A percentile compares a stretch with the other conserved stretches of the same genome.
These are phyloP conservation scores for Periophthalmodon schlosseri DNA, from an alignment of 2,113 vertebrate species.

Conservation along the genomic window DNA sequence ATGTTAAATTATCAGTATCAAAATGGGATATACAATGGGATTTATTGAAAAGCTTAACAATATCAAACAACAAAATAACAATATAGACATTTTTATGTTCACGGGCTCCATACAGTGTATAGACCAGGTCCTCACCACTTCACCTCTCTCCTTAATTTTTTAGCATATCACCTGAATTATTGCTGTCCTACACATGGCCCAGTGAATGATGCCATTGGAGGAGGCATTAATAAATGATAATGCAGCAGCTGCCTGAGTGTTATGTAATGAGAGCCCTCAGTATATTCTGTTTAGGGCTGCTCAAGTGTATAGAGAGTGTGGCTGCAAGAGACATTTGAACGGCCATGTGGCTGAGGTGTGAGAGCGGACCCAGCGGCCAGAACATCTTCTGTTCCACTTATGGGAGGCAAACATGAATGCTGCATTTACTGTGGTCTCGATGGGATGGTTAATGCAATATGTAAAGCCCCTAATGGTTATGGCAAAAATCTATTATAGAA, in stretches of 20 bases:
- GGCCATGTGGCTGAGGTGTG: slow-evolving; percentile 27
- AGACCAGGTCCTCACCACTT: not conserved
- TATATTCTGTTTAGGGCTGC: slow-evolving; percentile 5
- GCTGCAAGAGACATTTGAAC: slow-evolving; percentile 6
- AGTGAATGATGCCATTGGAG: slow-evolving; percentile 51
- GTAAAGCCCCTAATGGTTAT: not conserved
- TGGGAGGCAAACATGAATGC: slow-evolving; percentile 48
- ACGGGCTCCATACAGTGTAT: not conserved
- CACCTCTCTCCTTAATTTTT: slow-evolving; percentile 16
- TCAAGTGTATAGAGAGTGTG: slow-evolving; percentile 8
- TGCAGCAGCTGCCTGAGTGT: slow-evolving; percentile 51
- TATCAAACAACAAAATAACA: too few relatives aligned
- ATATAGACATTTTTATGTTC: too few relatives aligned
- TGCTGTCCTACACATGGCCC: slow-evolving; percentile 25
- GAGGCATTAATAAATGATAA: slow-evolving; percentile 67
- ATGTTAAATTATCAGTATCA: not conserved
- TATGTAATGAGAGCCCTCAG: slow-evolving; percentile 45
- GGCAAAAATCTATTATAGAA: not conserved
- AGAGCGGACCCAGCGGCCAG: slow-evolving; percentile 16
- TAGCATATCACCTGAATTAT: slow-evolving; percentile 44
- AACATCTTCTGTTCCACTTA: slow-evolving; percentile 8
- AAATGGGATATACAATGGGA: too few relatives aligned
- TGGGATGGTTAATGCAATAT: slow-evolving; percentile 24
- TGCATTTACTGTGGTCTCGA: slow-evolving; percentile 29
- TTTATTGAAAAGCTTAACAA: too few relatives aligned